phyloP scores from a whole-genome alignment of 2,888 invertebrate genomes.

The Callosobruchus maculatus region DNA sequence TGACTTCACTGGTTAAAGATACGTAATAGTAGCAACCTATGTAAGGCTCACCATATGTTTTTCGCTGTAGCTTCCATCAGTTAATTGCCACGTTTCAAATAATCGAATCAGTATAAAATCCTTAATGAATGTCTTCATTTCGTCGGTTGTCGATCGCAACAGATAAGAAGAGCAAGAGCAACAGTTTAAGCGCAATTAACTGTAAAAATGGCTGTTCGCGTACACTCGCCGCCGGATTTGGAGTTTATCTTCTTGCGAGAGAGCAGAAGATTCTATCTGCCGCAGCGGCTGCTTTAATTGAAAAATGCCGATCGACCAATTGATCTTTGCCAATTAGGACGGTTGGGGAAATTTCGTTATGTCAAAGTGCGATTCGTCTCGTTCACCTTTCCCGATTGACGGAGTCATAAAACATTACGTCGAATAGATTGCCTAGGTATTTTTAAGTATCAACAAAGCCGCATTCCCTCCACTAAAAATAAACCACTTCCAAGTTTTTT shows the following conservation, averaged over 20 bases:
- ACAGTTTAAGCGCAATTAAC: slow-evolving; percentile 16
- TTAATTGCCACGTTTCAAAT: neutral
- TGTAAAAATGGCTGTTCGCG: slow-evolving; percentile 16
- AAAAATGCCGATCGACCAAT: neutral
- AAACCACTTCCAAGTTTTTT: too few relatives aligned
- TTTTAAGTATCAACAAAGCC: too few relatives aligned
- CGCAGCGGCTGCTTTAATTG: neutral
- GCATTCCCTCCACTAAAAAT: too few relatives aligned
- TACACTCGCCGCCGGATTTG: slow-evolving; percentile 14
- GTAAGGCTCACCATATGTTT: neutral
- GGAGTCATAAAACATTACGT: too few relatives aligned
- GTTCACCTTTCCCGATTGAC: neutral
- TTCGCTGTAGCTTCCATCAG: neutral
- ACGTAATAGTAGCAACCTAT: neutral
- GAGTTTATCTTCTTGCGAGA: slow-evolving; percentile 10
- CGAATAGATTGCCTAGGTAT: too few relatives aligned
- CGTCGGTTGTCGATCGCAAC: neutral
- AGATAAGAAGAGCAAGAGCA: slow-evolving; percentile 7
- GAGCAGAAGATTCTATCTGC: neutral
- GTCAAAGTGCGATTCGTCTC: neutral
- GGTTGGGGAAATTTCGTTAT: neutral
- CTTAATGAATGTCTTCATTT: neutral
- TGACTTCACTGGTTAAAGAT: too few relatives aligned
- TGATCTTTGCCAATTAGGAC: neutral
- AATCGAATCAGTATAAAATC: neutral